These are phyloP conservation scores for Tragulus kanchil DNA, from an alignment of 2,113 vertebrate genomes.

Conservation along the genomic window DNA sequence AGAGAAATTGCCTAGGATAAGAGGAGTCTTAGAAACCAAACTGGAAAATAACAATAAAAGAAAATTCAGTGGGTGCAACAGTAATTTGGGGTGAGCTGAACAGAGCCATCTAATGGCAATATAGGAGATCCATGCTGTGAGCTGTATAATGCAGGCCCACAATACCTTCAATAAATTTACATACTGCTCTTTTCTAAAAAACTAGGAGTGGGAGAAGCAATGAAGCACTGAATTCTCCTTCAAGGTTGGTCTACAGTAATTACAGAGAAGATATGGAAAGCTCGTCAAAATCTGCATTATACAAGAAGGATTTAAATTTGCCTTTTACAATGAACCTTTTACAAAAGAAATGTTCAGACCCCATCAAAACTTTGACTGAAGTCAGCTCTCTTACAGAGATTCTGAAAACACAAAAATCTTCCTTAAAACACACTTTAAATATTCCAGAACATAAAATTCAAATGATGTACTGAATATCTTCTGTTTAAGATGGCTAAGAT, in stretches of 20 bases:
- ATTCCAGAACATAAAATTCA: constrained; percentile 58
- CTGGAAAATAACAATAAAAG: background rate
- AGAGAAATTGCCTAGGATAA: background rate
- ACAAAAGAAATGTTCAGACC: background rate
- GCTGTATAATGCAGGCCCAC: background rate
- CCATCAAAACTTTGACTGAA: constrained; percentile 33
- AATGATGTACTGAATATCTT: background rate
- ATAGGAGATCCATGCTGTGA: too few relatives aligned
- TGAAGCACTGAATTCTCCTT: background rate
- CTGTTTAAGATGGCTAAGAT: constrained; percentile 43
- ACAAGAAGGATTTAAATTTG: background rate
- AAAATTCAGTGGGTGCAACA: background rate
- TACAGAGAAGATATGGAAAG: background rate
- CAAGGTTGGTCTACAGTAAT: background rate
- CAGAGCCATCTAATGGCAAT: background rate
- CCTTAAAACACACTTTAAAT: constrained; percentile 47
- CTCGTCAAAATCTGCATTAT: background rate
- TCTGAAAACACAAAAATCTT: constrained; percentile 38
- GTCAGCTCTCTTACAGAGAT: background rate
- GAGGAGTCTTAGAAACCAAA: background rate
- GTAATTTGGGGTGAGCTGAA: background rate
- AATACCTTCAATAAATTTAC: background rate
- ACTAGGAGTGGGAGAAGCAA: background rate
- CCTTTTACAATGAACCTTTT: background rate
- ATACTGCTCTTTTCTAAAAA: background rate